Base-by-base conservation (phyloP, 2,113 vertebrate species). In the Ancistrus triradiatus region DNA sequence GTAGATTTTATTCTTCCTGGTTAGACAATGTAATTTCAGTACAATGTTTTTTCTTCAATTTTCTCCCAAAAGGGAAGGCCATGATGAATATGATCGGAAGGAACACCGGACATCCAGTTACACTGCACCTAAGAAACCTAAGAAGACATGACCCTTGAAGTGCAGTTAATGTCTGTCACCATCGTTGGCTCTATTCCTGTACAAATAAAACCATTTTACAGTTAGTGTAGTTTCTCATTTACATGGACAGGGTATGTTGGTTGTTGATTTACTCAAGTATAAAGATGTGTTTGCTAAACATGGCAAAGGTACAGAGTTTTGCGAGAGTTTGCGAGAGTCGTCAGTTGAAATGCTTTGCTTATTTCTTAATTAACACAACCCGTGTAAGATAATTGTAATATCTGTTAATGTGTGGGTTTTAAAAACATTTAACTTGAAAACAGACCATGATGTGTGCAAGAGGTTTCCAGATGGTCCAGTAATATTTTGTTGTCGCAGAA, bases 31-130 rank as follows among this genome's bases (percentile, higher is more conserved):
- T n/a, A 38, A 3, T 18, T 14, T 28, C n/a, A n/a, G n/a, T n/a
- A n/a, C n/a, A n/a, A n/a, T n/a, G n/a, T n/a, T n/a, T n/a, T n/a
- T n/a, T n/a, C n/a, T n/a, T n/a, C n/a, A n/a, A n/a, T 81, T 74
- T 57, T 81, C 2, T 49, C 70, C 40, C 25, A 63, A 17, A 78
- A 98, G 96, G 84, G 93, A 97, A 84, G 92, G 93, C 73, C 96
- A 98, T 58, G 90, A 94, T 83, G 88, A 91, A 77, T 94, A 90
- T 82, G 94, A 96, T 56, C 84, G 90, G 77, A 91, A 85, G 78
- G 93, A 96, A 59, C 96, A 98, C 75, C 84, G 64, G 68, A 92
- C 90, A 15, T 83, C 85, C 25, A 81, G 74, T 69, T 98, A 93
- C 78, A 76, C 52, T 21, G 85, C 84, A n/a, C 87, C 85, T 15